phyloP scores from a whole-genome alignment of 2,113 vertebrate genomes.

The Prionailurus viverrinus region DNA sequence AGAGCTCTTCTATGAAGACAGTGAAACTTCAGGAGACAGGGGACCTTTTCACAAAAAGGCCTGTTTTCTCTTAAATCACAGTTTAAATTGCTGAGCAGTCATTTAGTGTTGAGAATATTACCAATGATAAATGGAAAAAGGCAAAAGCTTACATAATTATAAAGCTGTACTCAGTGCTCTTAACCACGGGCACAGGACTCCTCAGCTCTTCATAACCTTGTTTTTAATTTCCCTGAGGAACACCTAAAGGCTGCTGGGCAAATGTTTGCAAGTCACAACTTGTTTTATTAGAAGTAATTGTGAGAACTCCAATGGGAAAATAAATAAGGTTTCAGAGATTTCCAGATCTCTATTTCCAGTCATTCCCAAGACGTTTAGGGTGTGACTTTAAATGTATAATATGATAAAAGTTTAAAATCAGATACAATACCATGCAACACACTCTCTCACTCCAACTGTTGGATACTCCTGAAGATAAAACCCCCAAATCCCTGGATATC shows the following conservation, averaged over 20 bases:
- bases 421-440: conserved; percentile 25
- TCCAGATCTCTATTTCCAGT: conserved; percentile 65
- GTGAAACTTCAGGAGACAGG: conserved; percentile 46
- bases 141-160: conserved; percentile 64
- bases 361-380: conserved; percentile 70
- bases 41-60: conserved; percentile 59
- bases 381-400: conserved; percentile 66
- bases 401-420: conserved; percentile 70
- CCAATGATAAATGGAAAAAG: conserved; percentile 66
- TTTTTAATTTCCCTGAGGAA: conserved; percentile 79
- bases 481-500: not conserved
- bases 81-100: conserved; percentile 63
- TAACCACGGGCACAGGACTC: conserved; percentile 61
- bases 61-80: conserved; percentile 65
- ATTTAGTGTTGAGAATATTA: conserved; percentile 71
- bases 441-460: not conserved
- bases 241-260: conserved; percentile 70
- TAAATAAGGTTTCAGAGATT: conserved; percentile 71
- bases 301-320: conserved; percentile 66
- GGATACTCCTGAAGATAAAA: conserved; percentile 37
- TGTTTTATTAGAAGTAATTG: conserved; percentile 75
- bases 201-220: conserved; percentile 64
- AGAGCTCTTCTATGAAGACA: conserved; percentile 1
- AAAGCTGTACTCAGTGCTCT: conserved; percentile 64
- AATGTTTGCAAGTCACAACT: conserved; percentile 78